Base-by-base conservation (phyloP, 1,140 invertebrate genomes). In the Drosophila ironensis region DNA sequence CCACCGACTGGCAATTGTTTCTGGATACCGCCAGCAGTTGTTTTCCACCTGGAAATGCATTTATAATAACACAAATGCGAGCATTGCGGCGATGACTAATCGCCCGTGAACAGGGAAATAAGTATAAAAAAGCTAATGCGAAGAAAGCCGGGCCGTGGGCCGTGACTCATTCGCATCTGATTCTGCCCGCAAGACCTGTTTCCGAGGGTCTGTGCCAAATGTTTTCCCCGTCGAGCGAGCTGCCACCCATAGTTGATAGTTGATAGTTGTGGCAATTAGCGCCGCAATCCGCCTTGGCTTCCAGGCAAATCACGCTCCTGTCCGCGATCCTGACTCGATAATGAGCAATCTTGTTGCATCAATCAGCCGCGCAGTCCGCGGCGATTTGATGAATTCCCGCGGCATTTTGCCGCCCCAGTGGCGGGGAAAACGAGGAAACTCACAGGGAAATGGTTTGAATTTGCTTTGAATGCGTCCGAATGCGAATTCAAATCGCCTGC, bases 281-380 rank as follows among this genome's bases (percentile, higher is more conserved):
- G n/a, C n/a, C n/a, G n/a, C n/a, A n/a, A n/a, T n/a, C n/a, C n/a
- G n/a, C n/a, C n/a, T n/a, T 24, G 53, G 19, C 35, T 24, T 57
- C n/a, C n/a, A n/a, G n/a, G n/a, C n/a, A n/a, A n/a, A n/a, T 57
- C 35, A 42, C 41, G 52, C 20, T 57, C 33, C 54, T 38, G 45
- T 50, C 53, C 5, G 8, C 35, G 5, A 44, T 60, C 56, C 52
- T 42, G 52, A 59, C 44, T 42, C 16, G 37, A 60, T 60, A 60
- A 60, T 57, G 27, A 41, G 24, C 19, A 60, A 59, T 60, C 52
- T 60, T 24, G 56, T 11, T n/a, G 24, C 37, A n/a, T n/a, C n/a
- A 25, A 60, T 60, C 56, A 60, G 59, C 51, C 56, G 59, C 14
- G 20, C 56, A 57, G 56, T 41, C 35, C 30, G 50, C 50, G 9